These are phyloP conservation scores for Myanophis thanlyinensis DNA, from an alignment of 2,113 vertebrate genomes.

Conservation along the genomic window DNA sequence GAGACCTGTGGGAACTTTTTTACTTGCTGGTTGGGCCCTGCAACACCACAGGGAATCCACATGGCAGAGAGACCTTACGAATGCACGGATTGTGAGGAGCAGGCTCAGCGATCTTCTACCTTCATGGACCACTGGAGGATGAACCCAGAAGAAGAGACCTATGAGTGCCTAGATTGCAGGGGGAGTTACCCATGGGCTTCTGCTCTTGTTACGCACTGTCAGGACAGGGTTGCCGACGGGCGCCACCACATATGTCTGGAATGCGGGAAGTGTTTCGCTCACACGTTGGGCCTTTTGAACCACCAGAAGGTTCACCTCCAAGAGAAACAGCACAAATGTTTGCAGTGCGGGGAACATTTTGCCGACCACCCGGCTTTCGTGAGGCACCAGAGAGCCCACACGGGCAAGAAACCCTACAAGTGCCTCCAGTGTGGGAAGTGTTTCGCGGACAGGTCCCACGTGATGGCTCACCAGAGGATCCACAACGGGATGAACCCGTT, in stretches of 20 bases:
- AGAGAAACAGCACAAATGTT: slow-evolving; percentile 46
- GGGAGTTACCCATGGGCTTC: slow-evolving; percentile 13
- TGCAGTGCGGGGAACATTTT: slow-evolving; percentile 56
- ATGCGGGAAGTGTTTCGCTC: slow-evolving; percentile 28
- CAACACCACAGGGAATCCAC: slow-evolving; percentile 42
- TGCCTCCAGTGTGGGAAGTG: slow-evolving; percentile 56
- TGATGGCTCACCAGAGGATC: slow-evolving; percentile 54
- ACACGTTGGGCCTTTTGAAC: slow-evolving; percentile 19
- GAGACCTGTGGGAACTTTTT: slow-evolving; percentile 55
- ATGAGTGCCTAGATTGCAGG: slow-evolving; percentile 15
- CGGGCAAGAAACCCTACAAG: slow-evolving; percentile 54
- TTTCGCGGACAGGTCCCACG: slow-evolving; percentile 60
- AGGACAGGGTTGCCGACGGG: slow-evolving; percentile 13
- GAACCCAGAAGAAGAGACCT: slow-evolving; percentile 22
- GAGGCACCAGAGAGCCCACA: slow-evolving; percentile 55
- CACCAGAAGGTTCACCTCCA: slow-evolving; percentile 35
- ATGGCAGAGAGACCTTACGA: not conserved
- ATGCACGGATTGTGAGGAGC: not conserved
- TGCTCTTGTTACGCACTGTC: not conserved
- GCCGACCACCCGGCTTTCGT: slow-evolving; percentile 57
- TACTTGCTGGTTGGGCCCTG: slow-evolving; percentile 42
- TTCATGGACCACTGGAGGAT: not conserved
- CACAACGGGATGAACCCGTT: slow-evolving; percentile 66
- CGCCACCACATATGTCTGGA: slow-evolving; percentile 15
- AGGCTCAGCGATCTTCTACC: not conserved